phyloP scores from a whole-genome alignment of 1,140 invertebrate species.

The Pseudomyrmex flavicornis region DNA sequence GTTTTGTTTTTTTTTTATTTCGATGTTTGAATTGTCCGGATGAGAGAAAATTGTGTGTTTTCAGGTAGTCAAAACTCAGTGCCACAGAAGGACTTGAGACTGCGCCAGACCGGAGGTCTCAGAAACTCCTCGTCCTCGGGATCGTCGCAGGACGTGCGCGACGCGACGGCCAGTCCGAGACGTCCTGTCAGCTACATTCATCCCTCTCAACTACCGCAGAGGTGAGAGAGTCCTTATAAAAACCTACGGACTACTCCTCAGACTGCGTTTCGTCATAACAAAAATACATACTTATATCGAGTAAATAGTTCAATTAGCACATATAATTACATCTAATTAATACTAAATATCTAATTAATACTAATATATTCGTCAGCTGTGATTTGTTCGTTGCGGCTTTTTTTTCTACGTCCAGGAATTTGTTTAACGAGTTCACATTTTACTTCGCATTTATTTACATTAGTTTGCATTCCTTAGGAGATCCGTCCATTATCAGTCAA shows the following conservation, averaged over 20 bases:
- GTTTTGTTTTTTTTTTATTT: background rate
- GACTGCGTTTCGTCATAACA: background rate
- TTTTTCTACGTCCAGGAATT: background rate
- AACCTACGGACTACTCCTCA: background rate
- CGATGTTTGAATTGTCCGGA: background rate
- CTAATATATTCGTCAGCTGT: background rate
- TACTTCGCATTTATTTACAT: background rate
- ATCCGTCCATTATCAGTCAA: constrained; percentile 93
- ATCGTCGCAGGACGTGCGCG: constrained; percentile 80
- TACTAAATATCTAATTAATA: background rate
- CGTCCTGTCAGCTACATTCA: constrained; percentile 80
- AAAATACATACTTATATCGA: background rate
- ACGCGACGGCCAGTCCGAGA: constrained; percentile 78
- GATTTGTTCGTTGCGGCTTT: background rate
- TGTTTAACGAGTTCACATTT: no score
- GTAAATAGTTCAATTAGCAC: no score
- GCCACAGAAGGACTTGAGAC: constrained; percentile 79
- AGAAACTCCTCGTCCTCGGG: constrained; percentile 78
- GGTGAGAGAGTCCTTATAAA: constrained; percentile 66
- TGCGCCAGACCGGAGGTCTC: constrained; percentile 76
- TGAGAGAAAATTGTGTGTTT: constrained; percentile 48
- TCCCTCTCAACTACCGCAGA: constrained; percentile 83
- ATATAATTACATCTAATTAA: no score
- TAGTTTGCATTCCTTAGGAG: constrained; percentile 84
- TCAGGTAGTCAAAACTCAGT: constrained; percentile 79